A percentile compares a stretch with the other conserved stretches of the same genome.
Conservation (phyloP, 2,113 vertebrate genomes). For the Sturnus vulgaris region DNA sequence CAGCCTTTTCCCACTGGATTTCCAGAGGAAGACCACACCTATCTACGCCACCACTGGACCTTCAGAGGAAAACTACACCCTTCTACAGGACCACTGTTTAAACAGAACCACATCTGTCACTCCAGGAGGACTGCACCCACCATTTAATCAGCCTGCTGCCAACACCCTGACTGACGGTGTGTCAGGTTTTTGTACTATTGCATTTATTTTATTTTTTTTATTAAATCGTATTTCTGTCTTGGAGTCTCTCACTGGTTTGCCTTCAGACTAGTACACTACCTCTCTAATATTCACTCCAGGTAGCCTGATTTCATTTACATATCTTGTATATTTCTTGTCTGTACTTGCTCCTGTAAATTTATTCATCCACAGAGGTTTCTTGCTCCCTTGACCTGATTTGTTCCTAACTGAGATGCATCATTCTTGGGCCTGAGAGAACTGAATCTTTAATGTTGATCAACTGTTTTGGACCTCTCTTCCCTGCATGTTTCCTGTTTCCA, state of each 20-base stretch:
- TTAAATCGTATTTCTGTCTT: not conserved
- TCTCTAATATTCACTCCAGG: not conserved
- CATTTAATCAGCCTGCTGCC: not conserved
- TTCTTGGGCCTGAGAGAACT: not conserved
- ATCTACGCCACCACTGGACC: too few relatives aligned
- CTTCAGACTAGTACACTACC: not conserved
- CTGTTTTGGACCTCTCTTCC: not conserved
- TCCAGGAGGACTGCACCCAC: not conserved
- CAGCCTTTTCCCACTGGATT: not conserved
- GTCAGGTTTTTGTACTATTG: not conserved
- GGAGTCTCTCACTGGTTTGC: not conserved
- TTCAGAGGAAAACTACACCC: too few relatives aligned
- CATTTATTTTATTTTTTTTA: not conserved
- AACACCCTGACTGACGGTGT: not conserved
- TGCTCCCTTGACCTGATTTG: not conserved
- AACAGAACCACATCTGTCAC: not conserved
- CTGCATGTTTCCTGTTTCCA: not conserved
- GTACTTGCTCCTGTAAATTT: not conserved
- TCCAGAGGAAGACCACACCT: not conserved
- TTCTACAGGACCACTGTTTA: not conserved
- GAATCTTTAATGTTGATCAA: not conserved
- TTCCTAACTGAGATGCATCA: not conserved
- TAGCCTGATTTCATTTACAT: not conserved
- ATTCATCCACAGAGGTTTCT: not conserved
- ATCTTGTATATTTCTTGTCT: not conserved